A percentile compares a stretch with the other conserved stretches of the same genome.
phyloP scores from a whole-genome alignment of 2,113 vertebrate species.

The Microtus ochrogaster region DNA sequence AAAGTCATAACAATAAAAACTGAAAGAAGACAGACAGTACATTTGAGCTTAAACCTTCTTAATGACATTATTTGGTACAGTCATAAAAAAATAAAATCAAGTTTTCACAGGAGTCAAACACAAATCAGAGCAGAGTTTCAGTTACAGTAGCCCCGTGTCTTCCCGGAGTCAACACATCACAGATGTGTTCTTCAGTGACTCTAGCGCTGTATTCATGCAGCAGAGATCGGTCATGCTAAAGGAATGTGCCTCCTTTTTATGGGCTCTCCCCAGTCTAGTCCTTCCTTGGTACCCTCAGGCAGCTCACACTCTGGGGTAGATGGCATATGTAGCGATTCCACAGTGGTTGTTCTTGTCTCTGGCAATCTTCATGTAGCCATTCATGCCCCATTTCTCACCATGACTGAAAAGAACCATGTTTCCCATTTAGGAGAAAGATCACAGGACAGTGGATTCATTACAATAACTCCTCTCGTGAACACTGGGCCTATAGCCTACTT shows the following conservation, averaged over 20 bases:
- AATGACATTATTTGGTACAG: background rate
- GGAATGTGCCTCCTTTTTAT: constrained; percentile 47
- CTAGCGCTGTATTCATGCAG: no score
- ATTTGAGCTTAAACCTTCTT: background rate
- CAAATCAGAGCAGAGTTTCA: background rate
- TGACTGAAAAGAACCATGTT: constrained; percentile 80
- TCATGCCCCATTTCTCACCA: constrained; percentile 87
- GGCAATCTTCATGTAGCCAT: constrained; percentile 90
- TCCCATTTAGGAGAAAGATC: background rate
- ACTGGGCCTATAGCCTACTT: background rate
- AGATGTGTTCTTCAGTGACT: constrained; percentile 4
- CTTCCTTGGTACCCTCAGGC: background rate
- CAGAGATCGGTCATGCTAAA: constrained; percentile 50
- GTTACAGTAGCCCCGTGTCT: constrained; percentile 11
- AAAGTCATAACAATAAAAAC: background rate
- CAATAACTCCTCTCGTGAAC: background rate
- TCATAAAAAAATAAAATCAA: background rate
- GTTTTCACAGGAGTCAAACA: no score
- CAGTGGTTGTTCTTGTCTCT: constrained; percentile 90
- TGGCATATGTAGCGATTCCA: constrained; percentile 82
- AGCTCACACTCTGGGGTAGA: constrained; percentile 85
- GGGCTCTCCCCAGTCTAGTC: background rate
- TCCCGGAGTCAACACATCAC: constrained; percentile 75
- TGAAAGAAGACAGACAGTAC: no score
- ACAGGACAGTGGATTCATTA: background rate